Base-by-base conservation (phyloP, 2,797 vertebrate species). In the Macroramphosus scolopax region DNA sequence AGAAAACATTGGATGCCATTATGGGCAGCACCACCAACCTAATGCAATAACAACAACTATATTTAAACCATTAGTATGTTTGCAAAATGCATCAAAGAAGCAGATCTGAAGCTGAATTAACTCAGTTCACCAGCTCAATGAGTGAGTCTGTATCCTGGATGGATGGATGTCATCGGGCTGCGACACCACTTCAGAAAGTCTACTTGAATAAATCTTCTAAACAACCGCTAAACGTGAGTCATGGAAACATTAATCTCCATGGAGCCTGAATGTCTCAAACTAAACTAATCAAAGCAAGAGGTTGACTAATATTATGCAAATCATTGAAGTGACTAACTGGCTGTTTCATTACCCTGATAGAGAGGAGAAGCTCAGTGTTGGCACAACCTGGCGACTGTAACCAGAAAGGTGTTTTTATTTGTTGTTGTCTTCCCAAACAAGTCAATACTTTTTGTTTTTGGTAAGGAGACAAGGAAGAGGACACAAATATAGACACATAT, bases 261-360 rank as follows among this genome's bases (percentile, higher is more conserved):
- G 26, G 33, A 49, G 59, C 39, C 48, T 12, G 31, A 59, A 58
- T 64, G 46, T 74, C 65, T 34, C 46, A 63, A 76, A 80, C 40
- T 28, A 63, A 64, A 77, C 53, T 52, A 72, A 77, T 73, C 70
- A 69, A 67, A 74, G 45, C 68, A 64, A 78, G 78, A 72, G 74
- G 72, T 72, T 22, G 55, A 58, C 66, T 66, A 63, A 74, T 75
- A 52, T 64, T 79, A 76, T 79, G 77, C 49, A 78, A 82, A 84
- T 75, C 28, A 49, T 25, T 1, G 5, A 26, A 62, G 28, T 50
- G 51, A 69, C 61, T 70, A 62, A 78, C 55, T 57, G 53, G 38
- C 48, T 24, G 28, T 68, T 75, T 73, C 39, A 75, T 68, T 50
- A 51, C 24, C 5, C 8, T 2, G 2, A 26, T 34, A 50, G 57